Base-by-base conservation (phyloP, 1,140 invertebrate genomes). In the Lanistes nyassanus region DNA sequence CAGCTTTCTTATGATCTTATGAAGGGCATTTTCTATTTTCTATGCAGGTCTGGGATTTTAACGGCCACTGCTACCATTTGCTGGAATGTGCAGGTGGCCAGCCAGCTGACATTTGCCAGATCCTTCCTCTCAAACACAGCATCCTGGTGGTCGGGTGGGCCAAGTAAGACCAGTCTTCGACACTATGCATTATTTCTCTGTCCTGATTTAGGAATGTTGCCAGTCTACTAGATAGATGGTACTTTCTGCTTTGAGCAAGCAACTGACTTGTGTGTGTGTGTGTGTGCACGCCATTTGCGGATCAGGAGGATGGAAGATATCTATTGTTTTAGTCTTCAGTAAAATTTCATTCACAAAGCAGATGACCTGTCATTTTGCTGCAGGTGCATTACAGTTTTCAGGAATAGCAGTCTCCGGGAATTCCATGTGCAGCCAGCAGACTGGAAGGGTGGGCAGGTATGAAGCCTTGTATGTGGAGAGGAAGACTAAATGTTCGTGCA, bases 31-130 rank as follows among this genome's bases (percentile, higher is more conserved):
- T 34, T 36, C n/a, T 26, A 26, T 76, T 56, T 34, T 53, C 21
- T 58, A 21, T 81, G 6, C 78, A 89, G 88, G 83, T 89, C 6
- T 90, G 89, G 89, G 88, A 90, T 79, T 89, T 88, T 64, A 90
- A 89, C 79, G 89, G 88, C 34, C 86, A 89, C 67, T 88, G 87
- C 77, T 88, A 85, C 74, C 85, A 89, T 58, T 83, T 75, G 23
- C 70, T 90, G 68, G 83, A 83, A 23, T 86, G 85, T 80, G 79
- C 82, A 16, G 83, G 85, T 16, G 88, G 87, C 34, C 83, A 88
- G 58, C 84, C 86, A 29, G 85, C 84, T 34, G 88, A 90, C 76
- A 73, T 90, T n/a, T 84, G 87, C 11, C 87, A 88, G 70, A 81
- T 89, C 23, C 66, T 88, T 1, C 78, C 82, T 34, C 80, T 90